Conservation (phyloP, 1,140 invertebrate species). For the Scaptomyza pallida region DNA sequence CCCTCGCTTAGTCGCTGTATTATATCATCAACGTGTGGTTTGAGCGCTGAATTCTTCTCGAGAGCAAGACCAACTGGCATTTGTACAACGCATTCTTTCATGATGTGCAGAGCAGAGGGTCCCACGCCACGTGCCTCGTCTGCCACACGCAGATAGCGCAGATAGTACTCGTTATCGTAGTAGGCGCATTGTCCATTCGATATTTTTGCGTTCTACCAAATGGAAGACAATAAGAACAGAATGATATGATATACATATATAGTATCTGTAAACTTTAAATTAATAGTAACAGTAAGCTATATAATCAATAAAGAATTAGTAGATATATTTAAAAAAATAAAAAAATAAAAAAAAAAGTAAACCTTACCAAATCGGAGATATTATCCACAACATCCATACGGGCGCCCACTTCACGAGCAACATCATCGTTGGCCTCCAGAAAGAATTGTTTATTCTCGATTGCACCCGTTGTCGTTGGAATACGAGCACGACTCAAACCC, state of each 20-base stretch:
- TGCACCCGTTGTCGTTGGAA: conserved; percentile 89
- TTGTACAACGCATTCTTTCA: conserved; percentile 91
- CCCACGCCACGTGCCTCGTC: conserved; percentile 84
- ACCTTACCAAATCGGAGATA: conserved; percentile 86
- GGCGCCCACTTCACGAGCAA: conserved; percentile 87
- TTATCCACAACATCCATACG: conserved; percentile 87
- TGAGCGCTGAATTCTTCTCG: conserved; percentile 92
- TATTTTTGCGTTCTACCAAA: conserved; percentile 85
- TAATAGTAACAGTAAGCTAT: no score
- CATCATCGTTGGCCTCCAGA: conserved; percentile 87
- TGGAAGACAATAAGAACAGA: no score
- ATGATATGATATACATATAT: no score
- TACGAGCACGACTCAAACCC: conserved; percentile 87
- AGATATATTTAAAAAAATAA: no score
- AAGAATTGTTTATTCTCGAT: conserved; percentile 89
- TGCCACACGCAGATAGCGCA: conserved; percentile 87
- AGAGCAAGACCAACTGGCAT: conserved; percentile 92
- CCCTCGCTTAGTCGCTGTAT: conserved; percentile 89
- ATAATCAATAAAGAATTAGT: no score
- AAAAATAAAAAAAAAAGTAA: no score
- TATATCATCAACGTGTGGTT: conserved; percentile 88
- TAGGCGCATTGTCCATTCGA: conserved; percentile 89
- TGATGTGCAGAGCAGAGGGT: conserved; percentile 89
- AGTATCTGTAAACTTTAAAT: no score
- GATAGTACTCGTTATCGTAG: conserved; percentile 91